A percentile compares a stretch with the other conserved stretches of the same genome.
Conservation (phyloP, 2,113 vertebrate genomes). For the Deroptyus accipitrinus region DNA sequence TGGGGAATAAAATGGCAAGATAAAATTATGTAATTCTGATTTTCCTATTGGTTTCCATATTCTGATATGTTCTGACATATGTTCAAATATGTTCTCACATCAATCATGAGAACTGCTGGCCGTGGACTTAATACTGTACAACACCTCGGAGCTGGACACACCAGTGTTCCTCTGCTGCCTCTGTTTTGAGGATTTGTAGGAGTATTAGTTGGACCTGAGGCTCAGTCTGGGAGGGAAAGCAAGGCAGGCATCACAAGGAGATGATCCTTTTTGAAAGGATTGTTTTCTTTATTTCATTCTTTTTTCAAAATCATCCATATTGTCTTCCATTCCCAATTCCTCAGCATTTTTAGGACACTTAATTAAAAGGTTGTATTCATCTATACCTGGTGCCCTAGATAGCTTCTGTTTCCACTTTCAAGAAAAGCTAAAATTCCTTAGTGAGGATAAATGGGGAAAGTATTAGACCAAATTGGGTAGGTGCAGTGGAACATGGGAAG, state of each 20-base stretch:
- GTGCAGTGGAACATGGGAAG: neutral
- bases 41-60: neutral
- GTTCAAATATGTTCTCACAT: neutral
- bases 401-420: neutral
- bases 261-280: neutral
- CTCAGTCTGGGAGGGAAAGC: neutral
- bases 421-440: neutral
- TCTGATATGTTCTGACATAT: neutral
- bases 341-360: neutral
- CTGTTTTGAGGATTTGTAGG: neutral
- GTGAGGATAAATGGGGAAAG: neutral
- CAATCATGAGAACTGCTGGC: neutral
- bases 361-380: neutral
- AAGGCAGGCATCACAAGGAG: neutral
- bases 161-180: neutral
- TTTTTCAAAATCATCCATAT: neutral
- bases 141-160: neutral
- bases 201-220: neutral
- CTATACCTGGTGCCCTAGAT: neutral
- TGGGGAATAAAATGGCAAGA: neutral
- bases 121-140: neutral
- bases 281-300: neutral
- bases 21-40: neutral
- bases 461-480: neutral
- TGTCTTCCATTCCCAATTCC: neutral